Conservation (phyloP, 2,113 vertebrate species). For the Podarcis raffonei region DNA sequence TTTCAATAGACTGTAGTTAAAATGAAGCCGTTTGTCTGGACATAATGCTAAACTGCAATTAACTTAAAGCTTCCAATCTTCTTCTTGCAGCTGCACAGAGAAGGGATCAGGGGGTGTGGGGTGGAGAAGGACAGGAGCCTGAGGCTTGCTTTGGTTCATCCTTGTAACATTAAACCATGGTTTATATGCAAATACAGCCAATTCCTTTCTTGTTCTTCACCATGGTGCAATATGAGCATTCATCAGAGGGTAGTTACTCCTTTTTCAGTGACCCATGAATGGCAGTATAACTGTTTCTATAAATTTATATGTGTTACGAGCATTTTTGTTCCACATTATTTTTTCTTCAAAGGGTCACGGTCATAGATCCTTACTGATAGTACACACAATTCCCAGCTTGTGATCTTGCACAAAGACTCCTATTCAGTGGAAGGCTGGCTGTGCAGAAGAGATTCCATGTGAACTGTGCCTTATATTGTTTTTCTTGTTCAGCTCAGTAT, state of each 20-base stretch:
- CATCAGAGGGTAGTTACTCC: conserved; percentile 18
- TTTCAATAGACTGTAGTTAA: background rate
- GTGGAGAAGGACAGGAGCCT: background rate
- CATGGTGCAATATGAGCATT: no score
- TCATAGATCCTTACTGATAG: background rate
- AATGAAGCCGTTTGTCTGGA: background rate
- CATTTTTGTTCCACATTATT: conserved; percentile 40
- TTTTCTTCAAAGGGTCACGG: background rate
- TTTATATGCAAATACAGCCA: background rate
- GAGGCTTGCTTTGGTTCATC: background rate
- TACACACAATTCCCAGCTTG: background rate
- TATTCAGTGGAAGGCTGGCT: background rate
- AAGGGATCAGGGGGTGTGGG: no score
- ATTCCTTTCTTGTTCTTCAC: background rate
- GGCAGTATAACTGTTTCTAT: conserved; percentile 27
- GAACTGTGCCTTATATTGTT: background rate
- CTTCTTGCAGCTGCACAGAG: no score
- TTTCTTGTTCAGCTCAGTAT: background rate
- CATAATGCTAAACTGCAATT: background rate
- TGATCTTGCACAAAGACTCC: background rate
- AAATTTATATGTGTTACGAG: conserved; percentile 31
- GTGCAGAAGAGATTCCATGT: background rate
- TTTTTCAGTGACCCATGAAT: background rate
- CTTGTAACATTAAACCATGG: background rate
- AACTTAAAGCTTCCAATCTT: background rate